Evolutionary conservation across 2,888 invertebrate species (phyloP), one percentile per base, ranked within the genome.

Genomic region (Lasioglossum oenotherae): DNA sequence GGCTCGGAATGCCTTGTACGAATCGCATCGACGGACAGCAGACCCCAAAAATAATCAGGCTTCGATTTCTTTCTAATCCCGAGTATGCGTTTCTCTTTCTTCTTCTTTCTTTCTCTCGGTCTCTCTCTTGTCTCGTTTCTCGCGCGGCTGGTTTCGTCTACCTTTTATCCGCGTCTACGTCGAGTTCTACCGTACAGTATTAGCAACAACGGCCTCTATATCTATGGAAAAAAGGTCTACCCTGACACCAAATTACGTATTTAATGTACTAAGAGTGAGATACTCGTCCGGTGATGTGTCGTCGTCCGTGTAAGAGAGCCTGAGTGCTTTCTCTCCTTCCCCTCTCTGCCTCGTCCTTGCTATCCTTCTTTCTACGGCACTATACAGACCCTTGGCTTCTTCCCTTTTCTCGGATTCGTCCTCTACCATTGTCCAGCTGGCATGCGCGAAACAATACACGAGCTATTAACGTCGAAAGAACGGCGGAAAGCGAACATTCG

Each of bases 201-300:
- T 94, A 94, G 93, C 93, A 94, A 95, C 93, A 95, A 94, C 92
- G 93, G 94, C 86, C 44, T 93, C 94, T 93, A 95, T 94, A 93
- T 93, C 94, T 95, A 95, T 90, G 90, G 88, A 92, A 94, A 95
- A 95, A 95, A 53, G 92, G 95, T 96, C 97, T 96, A 97, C 97
- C 97, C 97, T 97, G 97, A 97, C 97, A 97, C 97, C 97, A 97
- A 97, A 97, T 97, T 97, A 97, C 97, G 97, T 97, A 97, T 95
- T 95, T 97, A 97, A 97, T 97, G 97, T 97, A 97, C 97, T 96
- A 96, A 96, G 96, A 96, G 96, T 96, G 95, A 95, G 94, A 95
- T 96, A 96, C 96, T 96, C 96, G 95, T 96, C 96, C 95, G 95
- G 95, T 87, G 83, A 78, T 88, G 86, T 84, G 83, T 87, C 84